Evolutionary conservation across 1,140 invertebrate genomes (phyloP).

Genomic region (Drosophila sp.): DNA sequence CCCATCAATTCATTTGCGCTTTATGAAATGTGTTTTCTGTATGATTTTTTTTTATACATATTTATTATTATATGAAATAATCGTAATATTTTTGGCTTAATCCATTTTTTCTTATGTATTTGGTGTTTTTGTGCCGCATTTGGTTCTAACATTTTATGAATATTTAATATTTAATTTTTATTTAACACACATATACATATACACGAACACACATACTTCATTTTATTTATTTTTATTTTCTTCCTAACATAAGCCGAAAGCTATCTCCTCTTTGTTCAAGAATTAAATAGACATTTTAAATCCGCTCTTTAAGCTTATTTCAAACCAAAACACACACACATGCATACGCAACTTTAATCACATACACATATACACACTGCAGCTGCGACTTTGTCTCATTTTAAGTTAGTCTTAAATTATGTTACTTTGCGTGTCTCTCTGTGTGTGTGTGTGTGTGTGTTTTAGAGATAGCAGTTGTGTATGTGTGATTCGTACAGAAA

Average conservation of each 20-base stretch:
- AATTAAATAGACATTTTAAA: constrained; percentile 42
- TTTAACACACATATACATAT: constrained; percentile 22
- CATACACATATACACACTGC: constrained; percentile 23
- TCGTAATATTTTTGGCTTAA: constrained; percentile 39
- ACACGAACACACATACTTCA: constrained; percentile 28
- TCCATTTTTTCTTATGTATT: constrained; percentile 37
- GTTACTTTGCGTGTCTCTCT: constrained; percentile 40
- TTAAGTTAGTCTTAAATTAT: constrained; percentile 72
- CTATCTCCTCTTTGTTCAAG: too few relatives aligned
- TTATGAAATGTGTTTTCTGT: constrained; percentile 59
- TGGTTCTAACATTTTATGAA: constrained; percentile 54
- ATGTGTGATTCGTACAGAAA: constrained; percentile 15
- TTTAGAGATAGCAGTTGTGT: constrained; percentile 3
- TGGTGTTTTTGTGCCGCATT: constrained; percentile 55
- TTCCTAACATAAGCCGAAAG: constrained; percentile 43
- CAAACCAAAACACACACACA: constrained; percentile 26
- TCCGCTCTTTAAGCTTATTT: constrained; percentile 16
- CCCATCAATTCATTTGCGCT: constrained; percentile 57
- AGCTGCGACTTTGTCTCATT: constrained; percentile 39
- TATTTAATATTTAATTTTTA: constrained; percentile 26
- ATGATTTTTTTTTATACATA: constrained; percentile 52
- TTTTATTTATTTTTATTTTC: constrained; percentile 8
- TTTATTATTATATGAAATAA: constrained; percentile 30
- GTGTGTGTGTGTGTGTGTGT: constrained; percentile 46
- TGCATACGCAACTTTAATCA: not conserved